Percentiles rank a stretch among this genome's conserved stretches.
phyloP scores from a whole-genome alignment of 2,797 vertebrate species.

The Darevskia mixta region DNA sequence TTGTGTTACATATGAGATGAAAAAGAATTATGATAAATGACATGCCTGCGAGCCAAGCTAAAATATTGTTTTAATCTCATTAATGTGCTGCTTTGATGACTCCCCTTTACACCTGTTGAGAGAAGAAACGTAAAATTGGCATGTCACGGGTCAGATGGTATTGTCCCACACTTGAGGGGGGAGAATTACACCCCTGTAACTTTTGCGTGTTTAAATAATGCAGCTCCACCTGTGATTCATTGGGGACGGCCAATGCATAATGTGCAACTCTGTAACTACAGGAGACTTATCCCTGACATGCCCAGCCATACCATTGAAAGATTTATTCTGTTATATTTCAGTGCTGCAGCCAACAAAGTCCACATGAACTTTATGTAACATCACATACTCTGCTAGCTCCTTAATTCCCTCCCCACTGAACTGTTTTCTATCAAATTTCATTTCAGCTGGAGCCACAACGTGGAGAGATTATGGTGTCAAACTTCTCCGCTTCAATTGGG shows the following conservation, averaged over 20 bases:
- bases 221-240: slow-evolving; percentile 41
- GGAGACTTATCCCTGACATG: slow-evolving; percentile 46
- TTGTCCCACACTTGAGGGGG: neutral
- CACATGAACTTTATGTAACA: slow-evolving; percentile 55
- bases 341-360: slow-evolving; percentile 47
- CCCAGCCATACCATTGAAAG: slow-evolving; percentile 42
- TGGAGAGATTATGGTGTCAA: slow-evolving; percentile 63
- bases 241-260: slow-evolving; percentile 22
- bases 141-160: neutral
- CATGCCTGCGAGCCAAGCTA: neutral
- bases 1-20: neutral
- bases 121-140: neutral
- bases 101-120: neutral
- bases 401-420: slow-evolving; percentile 52
- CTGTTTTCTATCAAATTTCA: slow-evolving; percentile 64
- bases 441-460: slow-evolving; percentile 50
- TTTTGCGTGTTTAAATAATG: slow-evolving; percentile 15
- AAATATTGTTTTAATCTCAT: neutral
- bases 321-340: slow-evolving; percentile 52
- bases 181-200: slow-evolving; percentile 6
- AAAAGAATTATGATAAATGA: neutral
- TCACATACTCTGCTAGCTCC: slow-evolving; percentile 20
- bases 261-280: slow-evolving; percentile 48
- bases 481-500: slow-evolving; percentile 53
- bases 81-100: neutral